A percentile compares a stretch with the other conserved stretches of the same genome.
Evolutionary conservation across 2,113 vertebrate species (phyloP).

Genomic region (Manacus vitellinus): DNA sequence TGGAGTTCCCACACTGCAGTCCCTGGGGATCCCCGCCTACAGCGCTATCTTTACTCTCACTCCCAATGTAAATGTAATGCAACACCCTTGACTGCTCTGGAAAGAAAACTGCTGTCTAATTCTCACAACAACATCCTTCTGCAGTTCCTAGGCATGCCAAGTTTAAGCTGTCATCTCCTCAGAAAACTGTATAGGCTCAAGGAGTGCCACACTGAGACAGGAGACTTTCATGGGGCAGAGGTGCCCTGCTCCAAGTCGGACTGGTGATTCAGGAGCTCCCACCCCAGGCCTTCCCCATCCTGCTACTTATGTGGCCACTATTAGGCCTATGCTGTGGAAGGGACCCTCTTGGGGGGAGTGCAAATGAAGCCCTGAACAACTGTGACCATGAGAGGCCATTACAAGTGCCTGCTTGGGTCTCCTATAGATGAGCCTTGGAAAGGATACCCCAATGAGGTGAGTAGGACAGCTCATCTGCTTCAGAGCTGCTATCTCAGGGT

Average conservation of each 20-base stretch:
- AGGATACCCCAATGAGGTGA: not conserved
- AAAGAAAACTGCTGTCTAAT: not conserved
- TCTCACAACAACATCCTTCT: not conserved
- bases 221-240: not conserved
- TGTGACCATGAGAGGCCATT: not conserved
- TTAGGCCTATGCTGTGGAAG: not conserved
- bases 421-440: not conserved
- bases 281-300: not conserved
- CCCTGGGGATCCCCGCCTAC: not conserved
- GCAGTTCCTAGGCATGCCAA: not conserved
- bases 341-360: not conserved
- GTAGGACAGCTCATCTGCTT: not conserved
- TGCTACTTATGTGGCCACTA: not conserved
- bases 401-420: not conserved
- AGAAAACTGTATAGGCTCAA: not conserved
- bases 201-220: not conserved
- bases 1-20: not conserved
- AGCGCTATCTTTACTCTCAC: not conserved
- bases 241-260: not conserved
- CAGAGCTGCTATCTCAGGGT: not conserved
- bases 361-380: not conserved
- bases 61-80: not conserved
- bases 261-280: not conserved
- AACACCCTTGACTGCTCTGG: not conserved
- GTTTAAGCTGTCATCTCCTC: not conserved